Conservation (phyloP, 2,888 invertebrate species). For the Artemia sp. region DNA sequence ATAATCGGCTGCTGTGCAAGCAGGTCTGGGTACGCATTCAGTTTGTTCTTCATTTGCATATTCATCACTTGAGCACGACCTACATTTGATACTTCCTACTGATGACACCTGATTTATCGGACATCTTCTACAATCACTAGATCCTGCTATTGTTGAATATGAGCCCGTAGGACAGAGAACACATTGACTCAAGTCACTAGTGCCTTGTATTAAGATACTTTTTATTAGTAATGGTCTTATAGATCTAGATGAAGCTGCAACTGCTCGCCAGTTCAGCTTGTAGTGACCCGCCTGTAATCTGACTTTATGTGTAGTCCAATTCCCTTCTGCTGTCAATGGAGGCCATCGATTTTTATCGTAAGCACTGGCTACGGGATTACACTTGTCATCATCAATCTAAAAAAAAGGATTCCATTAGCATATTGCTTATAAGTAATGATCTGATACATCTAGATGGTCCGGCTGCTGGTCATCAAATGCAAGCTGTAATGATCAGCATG, state of each 20-base stretch:
- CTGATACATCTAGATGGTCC: too few relatives aligned
- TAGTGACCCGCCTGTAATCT: conserved; percentile 37
- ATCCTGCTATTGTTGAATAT: conserved; percentile 10
- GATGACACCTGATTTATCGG: background rate
- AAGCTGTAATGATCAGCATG: too few relatives aligned
- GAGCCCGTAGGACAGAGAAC: conserved; percentile 32
- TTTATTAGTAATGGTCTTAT: conserved; percentile 35
- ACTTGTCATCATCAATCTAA: conserved; percentile 38
- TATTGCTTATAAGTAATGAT: too few relatives aligned
- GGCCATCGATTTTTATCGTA: conserved; percentile 34
- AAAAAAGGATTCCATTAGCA: background rate
- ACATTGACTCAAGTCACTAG: conserved; percentile 28
- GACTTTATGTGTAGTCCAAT: conserved; percentile 34
- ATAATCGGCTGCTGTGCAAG: conserved; percentile 38
- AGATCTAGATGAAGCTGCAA: conserved; percentile 32
- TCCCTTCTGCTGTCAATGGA: conserved; percentile 33
- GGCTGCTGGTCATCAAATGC: too few relatives aligned
- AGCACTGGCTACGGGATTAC: conserved; percentile 34
- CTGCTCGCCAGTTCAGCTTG: conserved; percentile 39
- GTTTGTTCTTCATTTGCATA: conserved; percentile 33
- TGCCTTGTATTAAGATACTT: conserved; percentile 33
- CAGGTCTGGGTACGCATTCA: conserved; percentile 35
- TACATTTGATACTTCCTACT: conserved; percentile 28
- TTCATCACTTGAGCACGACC: conserved; percentile 33
- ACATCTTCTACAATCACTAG: conserved; percentile 14